Base-by-base conservation (phyloP, 1,140 invertebrate species). In the Lepidurus apus region DNA sequence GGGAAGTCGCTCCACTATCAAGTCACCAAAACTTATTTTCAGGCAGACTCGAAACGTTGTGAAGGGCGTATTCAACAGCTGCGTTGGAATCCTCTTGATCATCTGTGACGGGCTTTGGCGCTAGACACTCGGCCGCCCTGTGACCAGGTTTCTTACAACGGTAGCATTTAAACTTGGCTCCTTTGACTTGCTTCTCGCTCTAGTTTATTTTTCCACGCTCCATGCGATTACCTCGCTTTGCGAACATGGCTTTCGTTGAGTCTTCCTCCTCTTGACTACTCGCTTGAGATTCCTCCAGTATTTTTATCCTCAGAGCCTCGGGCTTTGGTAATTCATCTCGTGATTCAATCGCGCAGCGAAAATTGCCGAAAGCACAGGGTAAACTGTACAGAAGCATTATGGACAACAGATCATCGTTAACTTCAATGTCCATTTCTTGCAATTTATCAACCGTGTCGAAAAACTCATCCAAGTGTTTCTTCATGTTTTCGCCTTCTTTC, bases 321-420 rank as follows among this genome's bases (percentile, higher is more conserved):
- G 53, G 53, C 53, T 65, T n/a, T 17, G 79, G 79, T 7, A 81
- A 43, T 73, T 78, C 73, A 74, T 82, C 81, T 6, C 81, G 79
- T 9, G 81, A 79, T 79, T 82, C 81, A 73, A 82, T 82, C 6
- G 79, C 80, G 73, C 75, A 76, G 44, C 77, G 65, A 74, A 81
- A 81, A 26, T 81, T 81, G n/a, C 80, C 77, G 44, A 80, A 81
- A 17, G 8, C 77, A 6, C 10, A 2, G n/a, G 77, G 73, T 9
- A 80, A 73, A 44, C 76, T 53, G 44, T 81, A 80, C 65, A 81
- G 74, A 10, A 81, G 73, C 47, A 81, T 81, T 24, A 81, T 81
- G 26, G 73, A n/a, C 47, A 81, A 74, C n/a, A 81, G 65, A 21
- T 81, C 76, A 43, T 81, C 75, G 74, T 81, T 77, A 9, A 81